phyloP scores from a whole-genome alignment of 2,888 invertebrate species.

The Agrochola macilenta region DNA sequence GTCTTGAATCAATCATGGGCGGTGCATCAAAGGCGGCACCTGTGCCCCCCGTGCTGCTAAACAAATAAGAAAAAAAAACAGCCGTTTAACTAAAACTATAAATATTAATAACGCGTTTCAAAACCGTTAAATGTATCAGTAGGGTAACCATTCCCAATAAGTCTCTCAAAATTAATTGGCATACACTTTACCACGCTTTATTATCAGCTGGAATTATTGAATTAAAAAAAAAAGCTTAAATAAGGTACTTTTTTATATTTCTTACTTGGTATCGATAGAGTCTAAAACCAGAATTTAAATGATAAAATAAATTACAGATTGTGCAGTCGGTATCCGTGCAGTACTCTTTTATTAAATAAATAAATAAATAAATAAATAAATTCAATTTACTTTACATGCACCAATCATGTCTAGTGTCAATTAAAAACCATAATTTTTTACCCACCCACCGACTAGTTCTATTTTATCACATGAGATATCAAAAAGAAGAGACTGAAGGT shows the following conservation, averaged over 20 bases:
- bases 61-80: conserved; percentile 85
- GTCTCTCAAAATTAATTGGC: neutral
- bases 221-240: too few relatives aligned
- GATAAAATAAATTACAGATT: too few relatives aligned
- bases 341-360: too few relatives aligned
- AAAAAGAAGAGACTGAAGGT: neutral
- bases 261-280: too few relatives aligned
- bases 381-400: too few relatives aligned
- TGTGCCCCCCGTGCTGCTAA: conserved; percentile 84
- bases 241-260: too few relatives aligned
- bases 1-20: conserved; percentile 71
- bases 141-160: conserved; percentile 74
- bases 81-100: conserved; percentile 83
- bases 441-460: too few relatives aligned
- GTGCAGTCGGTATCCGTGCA: too few relatives aligned
- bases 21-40: conserved; percentile 84
- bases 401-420: neutral
- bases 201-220: too few relatives aligned
- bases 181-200: neutral
- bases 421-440: neutral
- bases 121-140: conserved; percentile 76
- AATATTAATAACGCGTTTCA: conserved; percentile 88
- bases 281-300: too few relatives aligned
- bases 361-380: too few relatives aligned
- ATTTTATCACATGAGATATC: neutral